Percentiles rank a stretch among this genome's conserved stretches.
These are phyloP conservation scores for Percina caprodes DNA, from an alignment of 2,113 vertebrate species.

Conservation along the genomic window DNA sequence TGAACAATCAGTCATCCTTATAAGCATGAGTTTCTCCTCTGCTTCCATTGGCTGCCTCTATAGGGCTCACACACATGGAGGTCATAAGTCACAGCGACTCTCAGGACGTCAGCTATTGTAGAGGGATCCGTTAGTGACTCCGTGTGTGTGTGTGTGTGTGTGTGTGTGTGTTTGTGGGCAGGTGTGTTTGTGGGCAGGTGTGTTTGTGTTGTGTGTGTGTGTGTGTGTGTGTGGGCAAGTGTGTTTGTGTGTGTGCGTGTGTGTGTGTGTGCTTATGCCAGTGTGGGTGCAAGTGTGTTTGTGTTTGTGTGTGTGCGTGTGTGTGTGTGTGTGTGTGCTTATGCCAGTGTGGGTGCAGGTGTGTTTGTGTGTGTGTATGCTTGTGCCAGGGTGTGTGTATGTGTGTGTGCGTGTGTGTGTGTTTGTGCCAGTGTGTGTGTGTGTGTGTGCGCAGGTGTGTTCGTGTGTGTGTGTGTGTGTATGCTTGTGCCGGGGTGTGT, in stretches of 20 bases:
- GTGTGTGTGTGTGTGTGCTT: too few relatives aligned
- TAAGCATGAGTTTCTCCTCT: conserved; percentile 36
- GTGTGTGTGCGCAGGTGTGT: too few relatives aligned
- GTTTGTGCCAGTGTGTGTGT: too few relatives aligned
- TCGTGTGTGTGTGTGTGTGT: conserved; percentile 4
- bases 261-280: conserved; percentile 15
- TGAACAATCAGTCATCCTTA: not conserved
- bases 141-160: not conserved
- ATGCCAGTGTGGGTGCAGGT: too few relatives aligned
- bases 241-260: conserved; percentile 1
- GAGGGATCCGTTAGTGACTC: not conserved
- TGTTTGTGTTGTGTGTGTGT: conserved; percentile 24
- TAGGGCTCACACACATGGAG: conserved; percentile 7
- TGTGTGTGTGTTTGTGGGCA: conserved; percentile 6
- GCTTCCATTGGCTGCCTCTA: conserved; percentile 11
- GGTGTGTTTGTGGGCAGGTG: too few relatives aligned
- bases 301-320: too few relatives aligned
- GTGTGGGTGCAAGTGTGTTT: too few relatives aligned
- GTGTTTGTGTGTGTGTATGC: too few relatives aligned
- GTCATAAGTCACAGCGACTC: conserved; percentile 63
- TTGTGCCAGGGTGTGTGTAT: too few relatives aligned
- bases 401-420: too few relatives aligned
- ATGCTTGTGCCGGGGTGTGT: not conserved
- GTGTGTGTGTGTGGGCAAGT: conserved; percentile 16
- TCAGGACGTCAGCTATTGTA: conserved; percentile 31